Base-by-base conservation (phyloP, 2,797 vertebrate species). In the Fundulus diaphanus region DNA sequence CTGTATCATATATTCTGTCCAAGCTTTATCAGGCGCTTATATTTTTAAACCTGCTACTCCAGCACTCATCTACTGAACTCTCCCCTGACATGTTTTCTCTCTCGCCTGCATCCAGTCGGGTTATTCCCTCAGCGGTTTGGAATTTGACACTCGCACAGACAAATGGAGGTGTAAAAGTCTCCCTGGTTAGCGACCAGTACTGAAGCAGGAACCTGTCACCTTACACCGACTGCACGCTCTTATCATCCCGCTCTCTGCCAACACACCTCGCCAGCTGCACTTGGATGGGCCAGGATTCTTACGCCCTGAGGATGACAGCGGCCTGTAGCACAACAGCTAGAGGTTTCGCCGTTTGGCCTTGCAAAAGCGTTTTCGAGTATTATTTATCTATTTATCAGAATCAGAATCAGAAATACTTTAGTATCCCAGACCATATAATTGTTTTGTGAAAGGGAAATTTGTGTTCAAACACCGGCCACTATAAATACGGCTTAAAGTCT, bases 71-170 rank as follows among this genome's bases (percentile, higher is more conserved):
- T 78, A 82, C 86, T 89, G 80, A 87, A 83, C 73, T 76, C 78
- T 67, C 40, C 29, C 0, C 78, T 76, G 70, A 79, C 76, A 79
- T 70, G 67, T 51, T 70, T 76, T 72, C 66, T 61, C 76, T 51
- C 72, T 72, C n/a, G 56, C 56, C 83, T 81, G 85, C 73, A 85
- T 79, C 80, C 83, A 85, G 84, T 78, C 5, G 42, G 77, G 74
- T 86, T 84, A 72, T 91, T 90, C 82, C 80, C 77, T 93, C 92
- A 94, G 82, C 16, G 1, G 77, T 88, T 89, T 86, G 92, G 91
- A 91, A 93, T 93, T 83, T 90, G 86, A 88, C 87, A 80, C 85
- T 70, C 65, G 54, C 82, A 74, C 52, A 88, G 79, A 84, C 73
- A 78, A 89, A 82, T 87, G 76, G 78, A 77, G 59, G 73, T 7